A percentile compares a stretch with the other conserved stretches of the same genome.
phyloP scores from a whole-genome alignment of 2,797 vertebrate species.

The Coregonus sp. region DNA sequence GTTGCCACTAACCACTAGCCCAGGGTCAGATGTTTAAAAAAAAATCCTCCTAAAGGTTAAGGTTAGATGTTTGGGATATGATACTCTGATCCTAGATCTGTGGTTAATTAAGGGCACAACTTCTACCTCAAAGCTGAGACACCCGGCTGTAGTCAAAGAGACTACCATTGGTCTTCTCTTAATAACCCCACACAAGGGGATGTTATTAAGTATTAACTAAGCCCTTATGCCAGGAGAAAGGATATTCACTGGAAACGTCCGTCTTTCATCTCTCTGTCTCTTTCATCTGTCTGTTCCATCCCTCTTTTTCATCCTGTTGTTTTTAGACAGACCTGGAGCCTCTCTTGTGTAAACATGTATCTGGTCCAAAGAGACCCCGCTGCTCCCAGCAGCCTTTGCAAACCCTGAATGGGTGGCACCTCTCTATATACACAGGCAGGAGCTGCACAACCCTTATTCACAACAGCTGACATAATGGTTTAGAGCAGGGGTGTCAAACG shows the following conservation, averaged over 20 bases:
- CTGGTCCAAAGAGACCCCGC: slow-evolving; percentile 25
- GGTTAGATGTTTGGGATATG: neutral
- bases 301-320: slow-evolving; percentile 47
- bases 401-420: neutral
- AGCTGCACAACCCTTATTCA: no score
- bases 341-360: slow-evolving; percentile 56
- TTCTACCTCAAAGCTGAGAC: neutral
- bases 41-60: neutral
- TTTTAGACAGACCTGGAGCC: slow-evolving; percentile 41
- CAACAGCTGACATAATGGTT: no score
- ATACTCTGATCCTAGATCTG: neutral
- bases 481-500: no score
- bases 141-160: neutral
- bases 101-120: neutral
- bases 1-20: no score
- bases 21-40: no score
- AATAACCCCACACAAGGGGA: slow-evolving; percentile 3
- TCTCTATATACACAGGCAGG: neutral
- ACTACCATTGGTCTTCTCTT: slow-evolving; percentile 17
- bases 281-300: slow-evolving; percentile 35
- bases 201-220: slow-evolving; percentile 21
- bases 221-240: slow-evolving; percentile 9
- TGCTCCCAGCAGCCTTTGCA: slow-evolving; percentile 35
- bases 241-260: slow-evolving; percentile 20
- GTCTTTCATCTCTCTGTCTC: slow-evolving; percentile 34